phyloP scores from a whole-genome alignment of 2,888 invertebrate genomes.

The Caradrina clavipalpis region DNA sequence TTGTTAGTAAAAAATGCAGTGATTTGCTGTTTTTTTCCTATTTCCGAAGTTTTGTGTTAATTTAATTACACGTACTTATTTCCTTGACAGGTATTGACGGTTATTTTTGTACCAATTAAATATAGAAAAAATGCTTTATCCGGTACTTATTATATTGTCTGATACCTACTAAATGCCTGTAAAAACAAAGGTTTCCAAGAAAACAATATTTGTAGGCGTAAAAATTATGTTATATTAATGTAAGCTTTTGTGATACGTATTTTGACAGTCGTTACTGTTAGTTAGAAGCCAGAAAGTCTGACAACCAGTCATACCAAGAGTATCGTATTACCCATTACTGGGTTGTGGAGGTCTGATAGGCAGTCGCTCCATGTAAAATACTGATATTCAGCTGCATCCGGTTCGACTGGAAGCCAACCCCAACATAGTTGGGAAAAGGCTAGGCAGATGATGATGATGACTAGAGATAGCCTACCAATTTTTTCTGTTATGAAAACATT shows the following conservation, averaged over 20 bases:
- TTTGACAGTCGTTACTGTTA: too few species aligned
- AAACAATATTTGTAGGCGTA: not conserved
- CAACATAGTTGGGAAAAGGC: too few species aligned
- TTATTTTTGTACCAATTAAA: slow-evolving; percentile 46
- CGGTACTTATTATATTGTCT: not conserved
- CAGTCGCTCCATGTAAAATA: too few species aligned
- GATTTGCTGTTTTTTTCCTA: slow-evolving; percentile 69
- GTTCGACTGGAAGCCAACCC: too few species aligned
- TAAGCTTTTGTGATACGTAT: not conserved
- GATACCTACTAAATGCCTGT: not conserved
- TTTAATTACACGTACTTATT: slow-evolving; percentile 68
- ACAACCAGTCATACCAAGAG: too few species aligned
- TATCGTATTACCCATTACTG: too few species aligned
- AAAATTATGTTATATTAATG: too few species aligned
- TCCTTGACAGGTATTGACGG: slow-evolving; percentile 47
- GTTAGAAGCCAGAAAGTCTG: too few species aligned
- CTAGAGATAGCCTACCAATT: not conserved
- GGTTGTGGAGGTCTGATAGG: too few species aligned
- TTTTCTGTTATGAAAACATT: not conserved
- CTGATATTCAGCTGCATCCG: too few species aligned
- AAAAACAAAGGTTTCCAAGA: not conserved
- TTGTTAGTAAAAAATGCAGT: slow-evolving; percentile 56
- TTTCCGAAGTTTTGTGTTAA: slow-evolving; percentile 64
- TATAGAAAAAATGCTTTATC: not conserved
- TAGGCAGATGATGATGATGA: too few species aligned